Conservation (phyloP, 2,797 vertebrate species). For the Aphelocoma californica region DNA sequence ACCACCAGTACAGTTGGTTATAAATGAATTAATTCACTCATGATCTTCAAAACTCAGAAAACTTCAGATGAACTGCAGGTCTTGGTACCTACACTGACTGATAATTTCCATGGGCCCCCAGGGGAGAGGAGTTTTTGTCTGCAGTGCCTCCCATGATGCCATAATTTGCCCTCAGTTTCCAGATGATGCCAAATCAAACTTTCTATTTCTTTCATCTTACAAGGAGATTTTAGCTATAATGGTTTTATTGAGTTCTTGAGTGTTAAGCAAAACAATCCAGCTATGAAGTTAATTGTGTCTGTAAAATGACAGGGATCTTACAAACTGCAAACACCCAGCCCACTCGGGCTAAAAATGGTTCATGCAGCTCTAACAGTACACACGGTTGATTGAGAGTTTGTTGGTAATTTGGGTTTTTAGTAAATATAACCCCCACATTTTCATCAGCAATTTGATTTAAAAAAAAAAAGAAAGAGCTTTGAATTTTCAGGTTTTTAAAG, state of each 20-base stretch:
- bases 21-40: not conserved
- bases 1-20: not conserved
- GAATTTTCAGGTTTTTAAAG: not conserved
- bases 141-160: not conserved
- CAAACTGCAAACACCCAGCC: slow-evolving; percentile 23
- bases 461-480: not conserved
- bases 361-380: not conserved
- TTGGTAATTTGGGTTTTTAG: not conserved
- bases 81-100: not conserved
- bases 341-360: not conserved
- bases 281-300: slow-evolving; percentile 23
- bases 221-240: not conserved
- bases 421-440: slow-evolving; percentile 1
- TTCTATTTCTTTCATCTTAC: not conserved
- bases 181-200: not conserved
- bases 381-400: not conserved
- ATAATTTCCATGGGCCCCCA: not conserved
- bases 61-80: not conserved
- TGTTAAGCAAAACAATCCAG: slow-evolving; percentile 39
- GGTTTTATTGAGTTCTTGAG: slow-evolving; percentile 5
- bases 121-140: not conserved
- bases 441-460: not conserved
- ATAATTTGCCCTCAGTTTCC: not conserved
- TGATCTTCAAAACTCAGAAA: not conserved
- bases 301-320: slow-evolving; percentile 32